Percentiles rank a stretch among this genome's conserved stretches.
Evolutionary conservation across 2,797 vertebrate species (phyloP).

Genomic region (Trematomus bernacchii): DNA sequence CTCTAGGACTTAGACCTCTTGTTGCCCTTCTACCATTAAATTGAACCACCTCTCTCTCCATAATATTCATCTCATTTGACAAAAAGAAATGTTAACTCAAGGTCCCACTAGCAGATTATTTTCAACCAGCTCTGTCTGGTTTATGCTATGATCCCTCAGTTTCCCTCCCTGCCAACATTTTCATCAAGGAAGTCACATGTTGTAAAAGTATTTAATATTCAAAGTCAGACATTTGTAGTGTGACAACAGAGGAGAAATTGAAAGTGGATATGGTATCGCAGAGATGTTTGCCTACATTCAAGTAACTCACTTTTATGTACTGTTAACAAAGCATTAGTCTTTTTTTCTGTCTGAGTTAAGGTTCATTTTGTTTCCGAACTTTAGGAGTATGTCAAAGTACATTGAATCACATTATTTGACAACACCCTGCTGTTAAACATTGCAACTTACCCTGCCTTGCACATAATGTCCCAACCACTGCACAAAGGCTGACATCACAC

Average conservation of each 20-base stretch:
- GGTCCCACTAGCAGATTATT: not conserved
- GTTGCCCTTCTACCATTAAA: too few species aligned
- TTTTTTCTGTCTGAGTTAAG: not conserved
- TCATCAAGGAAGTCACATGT: not conserved
- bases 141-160: not conserved
- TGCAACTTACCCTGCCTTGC: conserved; percentile 6
- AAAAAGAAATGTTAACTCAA: not conserved
- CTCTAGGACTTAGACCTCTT: too few species aligned
- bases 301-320: not conserved
- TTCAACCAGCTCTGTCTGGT: not conserved
- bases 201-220: not conserved
- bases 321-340: not conserved
- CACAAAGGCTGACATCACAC: conserved; percentile 16
- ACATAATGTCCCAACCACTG: not conserved
- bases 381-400: not conserved
- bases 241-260: not conserved
- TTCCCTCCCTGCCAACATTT: not conserved
- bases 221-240: not conserved
- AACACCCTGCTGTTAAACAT: not conserved
- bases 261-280: not conserved
- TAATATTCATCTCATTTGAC: not conserved
- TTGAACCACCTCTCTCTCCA: not conserved
- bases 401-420: conserved; percentile 5
- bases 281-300: too few species aligned
- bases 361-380: not conserved